Evolutionary conservation across 2,797 vertebrate genomes (phyloP), one percentile per base, ranked within the genome.

Genomic region (Artibeus jamaicensis): DNA sequence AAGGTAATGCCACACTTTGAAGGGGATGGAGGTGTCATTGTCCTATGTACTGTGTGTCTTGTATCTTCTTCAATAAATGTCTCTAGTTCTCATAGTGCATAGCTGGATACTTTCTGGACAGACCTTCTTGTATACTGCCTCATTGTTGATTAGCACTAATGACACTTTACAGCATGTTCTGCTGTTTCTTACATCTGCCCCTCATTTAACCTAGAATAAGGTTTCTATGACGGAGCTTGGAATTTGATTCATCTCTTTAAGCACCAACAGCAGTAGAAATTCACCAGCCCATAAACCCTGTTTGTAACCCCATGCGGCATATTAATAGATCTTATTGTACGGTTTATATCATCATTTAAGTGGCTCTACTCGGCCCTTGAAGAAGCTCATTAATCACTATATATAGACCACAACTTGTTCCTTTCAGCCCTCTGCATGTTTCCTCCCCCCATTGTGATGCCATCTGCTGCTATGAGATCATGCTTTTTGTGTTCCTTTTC

Each of bases 401-500:
- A 96, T 96, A 97, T 96, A 97, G 94, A 96, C 94, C 92, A 97
- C 26, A 68, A 94, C 94, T 96, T 96, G 96, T 96, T 97, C 96
- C 95, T 96, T 97, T 92, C 96, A 96, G 29, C 90, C 95, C 94
- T 90, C 97, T 96, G 95, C 53, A 18, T 94, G 88, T 83, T 84
- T 95, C 92, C 92, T 96, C 82, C 93, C 92, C 96, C 73, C 96
- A 95, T 96, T 97, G 97, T 67, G 97, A 81, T 95, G 92, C 97
- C 97, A 98, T 98, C 97, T 98, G 97, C 96, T 95, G 83, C 97
- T 93, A 68, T 97, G 96, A 97, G 96, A 96, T 97, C 96, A 96
- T 93, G 84, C 65, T 88, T 97, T 95, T 55, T 96, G 96, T 84
- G 89, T 96, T 95, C 93, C 92, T 92, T 95, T 97, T 81, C 88